phyloP scores from a whole-genome alignment of 2,888 invertebrate species.

The Cosmia trapezina region DNA sequence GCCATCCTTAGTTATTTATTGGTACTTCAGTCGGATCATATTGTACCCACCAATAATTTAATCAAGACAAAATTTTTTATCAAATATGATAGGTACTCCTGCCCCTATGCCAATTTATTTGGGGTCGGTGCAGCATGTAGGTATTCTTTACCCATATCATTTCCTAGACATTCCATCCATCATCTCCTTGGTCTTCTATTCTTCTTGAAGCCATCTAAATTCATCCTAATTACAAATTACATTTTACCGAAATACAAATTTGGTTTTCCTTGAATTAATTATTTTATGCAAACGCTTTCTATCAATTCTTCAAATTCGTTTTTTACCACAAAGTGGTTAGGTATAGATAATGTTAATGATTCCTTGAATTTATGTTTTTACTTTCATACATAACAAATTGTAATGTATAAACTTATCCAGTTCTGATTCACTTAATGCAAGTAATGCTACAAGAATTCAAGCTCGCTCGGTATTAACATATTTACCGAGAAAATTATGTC shows the following conservation, averaged over 20 bases:
- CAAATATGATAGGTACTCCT: neutral
- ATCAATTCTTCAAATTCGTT: conserved; percentile 16
- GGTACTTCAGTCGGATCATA: conserved; percentile 17
- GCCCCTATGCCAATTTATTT: neutral
- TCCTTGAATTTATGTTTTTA: conserved; percentile 23
- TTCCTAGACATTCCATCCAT: neutral
- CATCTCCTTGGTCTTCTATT: neutral
- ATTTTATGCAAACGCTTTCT: conserved; percentile 19
- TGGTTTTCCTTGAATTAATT: conserved; percentile 14
- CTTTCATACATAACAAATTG: conserved; percentile 32
- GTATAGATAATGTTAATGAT: conserved; percentile 21
- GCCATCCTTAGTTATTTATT: conserved; percentile 36
- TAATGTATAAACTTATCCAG: conserved; percentile 12
- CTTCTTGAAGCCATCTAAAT: neutral
- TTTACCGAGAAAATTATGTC: conserved; percentile 30
- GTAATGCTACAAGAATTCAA: conserved; percentile 47
- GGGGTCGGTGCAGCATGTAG: neutral
- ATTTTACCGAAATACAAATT: conserved; percentile 16
- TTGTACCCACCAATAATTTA: conserved; percentile 4
- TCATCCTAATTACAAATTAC: neutral
- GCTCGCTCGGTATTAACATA: conserved; percentile 26
- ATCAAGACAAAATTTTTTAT: neutral
- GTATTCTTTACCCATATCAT: neutral
- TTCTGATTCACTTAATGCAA: conserved; percentile 45
- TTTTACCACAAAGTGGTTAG: conserved; percentile 5